These are phyloP conservation scores for Coelinius sp. DNA, from an alignment of 2,888 invertebrate species.

Conservation along the genomic window DNA sequence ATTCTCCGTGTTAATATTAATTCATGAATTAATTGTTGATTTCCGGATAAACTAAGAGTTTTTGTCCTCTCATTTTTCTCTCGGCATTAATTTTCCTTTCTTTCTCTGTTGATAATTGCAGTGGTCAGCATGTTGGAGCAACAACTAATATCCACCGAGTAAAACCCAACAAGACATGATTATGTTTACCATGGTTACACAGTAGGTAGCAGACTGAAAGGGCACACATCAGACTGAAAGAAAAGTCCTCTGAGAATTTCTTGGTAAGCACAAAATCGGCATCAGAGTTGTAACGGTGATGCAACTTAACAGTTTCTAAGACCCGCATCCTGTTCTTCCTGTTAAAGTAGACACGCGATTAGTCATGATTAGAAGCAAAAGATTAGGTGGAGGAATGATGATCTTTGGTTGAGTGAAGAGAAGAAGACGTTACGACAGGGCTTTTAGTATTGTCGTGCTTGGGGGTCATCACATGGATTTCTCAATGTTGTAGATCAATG, in stretches of 20 bases:
- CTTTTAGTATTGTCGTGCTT: background rate
- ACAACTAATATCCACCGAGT: background rate
- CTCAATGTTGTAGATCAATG: background rate
- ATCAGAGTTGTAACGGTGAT: conserved; percentile 29
- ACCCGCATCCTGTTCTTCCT: conserved; percentile 28
- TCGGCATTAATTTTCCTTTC: background rate
- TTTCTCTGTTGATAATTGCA: background rate
- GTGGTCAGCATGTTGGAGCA: background rate
- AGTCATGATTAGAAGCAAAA: conserved; percentile 29
- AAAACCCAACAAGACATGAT: background rate
- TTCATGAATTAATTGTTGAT: background rate
- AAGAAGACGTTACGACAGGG: conserved; percentile 15
- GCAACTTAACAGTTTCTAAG: conserved; percentile 32
- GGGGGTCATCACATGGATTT: background rate
- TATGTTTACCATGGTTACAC: background rate
- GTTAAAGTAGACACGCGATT: conserved; percentile 26
- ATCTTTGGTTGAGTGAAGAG: background rate
- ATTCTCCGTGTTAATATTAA: background rate
- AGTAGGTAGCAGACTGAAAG: conserved; percentile 9
- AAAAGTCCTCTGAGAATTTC: conserved; percentile 11
- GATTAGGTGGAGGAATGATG: conserved; percentile 17
- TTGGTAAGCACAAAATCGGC: conserved; percentile 28
- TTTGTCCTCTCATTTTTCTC: background rate
- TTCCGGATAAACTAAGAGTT: conserved; percentile 9
- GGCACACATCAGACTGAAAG: conserved; percentile 12